Base-by-base conservation (phyloP, 1,140 invertebrate species). In the Probaryconus sp. region DNA sequence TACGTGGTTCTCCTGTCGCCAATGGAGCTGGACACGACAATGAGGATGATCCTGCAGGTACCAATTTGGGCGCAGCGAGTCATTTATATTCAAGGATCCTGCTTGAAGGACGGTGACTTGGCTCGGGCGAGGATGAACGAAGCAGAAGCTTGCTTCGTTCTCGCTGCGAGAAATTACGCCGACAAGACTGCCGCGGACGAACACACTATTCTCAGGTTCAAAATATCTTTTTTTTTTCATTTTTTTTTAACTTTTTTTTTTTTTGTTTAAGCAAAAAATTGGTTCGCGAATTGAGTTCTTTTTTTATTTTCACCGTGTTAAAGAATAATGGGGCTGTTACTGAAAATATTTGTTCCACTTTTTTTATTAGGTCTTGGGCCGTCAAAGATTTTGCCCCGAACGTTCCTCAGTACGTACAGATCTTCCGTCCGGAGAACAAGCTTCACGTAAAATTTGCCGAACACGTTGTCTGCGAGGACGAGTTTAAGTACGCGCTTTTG, bases 371-470 rank as follows among this genome's bases (percentile, higher is more conserved):
- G 68, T 98, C 97, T 7, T 99, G 97, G 97, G 97, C 98, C 3
- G 96, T 99, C 6, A 97, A 98, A 86, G 98, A 99, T 87, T 99
- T 98, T 87, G 97, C 97, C 0, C 97, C 97, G 14, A 92, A 92
- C 77, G 96, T 98, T 56, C 95, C 96, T 17, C 97, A 99, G 88
- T 99, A 98, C 87, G 96, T 99, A 38, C 98, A 99, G 88, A 97
- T 99, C 71, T 99, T 98, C 89, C 90, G 97, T 83, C 96, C 97
- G 26, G 97, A 99, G 88, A 98, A 98, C 84, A 99, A 99, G 85
- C 91, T 99, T 64, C 97, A 99, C 89, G 97, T 99, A 11, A 97
- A 98, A 87, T 99, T 99, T 87, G 97, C 98, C 40, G 96, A 98
- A 82, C 96, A 96, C 87, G 96, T 98, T 2, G 97, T 99, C 9